Evolutionary conservation across 2,113 vertebrate genomes (phyloP).

Genomic region (Aviceda subcristata): DNA sequence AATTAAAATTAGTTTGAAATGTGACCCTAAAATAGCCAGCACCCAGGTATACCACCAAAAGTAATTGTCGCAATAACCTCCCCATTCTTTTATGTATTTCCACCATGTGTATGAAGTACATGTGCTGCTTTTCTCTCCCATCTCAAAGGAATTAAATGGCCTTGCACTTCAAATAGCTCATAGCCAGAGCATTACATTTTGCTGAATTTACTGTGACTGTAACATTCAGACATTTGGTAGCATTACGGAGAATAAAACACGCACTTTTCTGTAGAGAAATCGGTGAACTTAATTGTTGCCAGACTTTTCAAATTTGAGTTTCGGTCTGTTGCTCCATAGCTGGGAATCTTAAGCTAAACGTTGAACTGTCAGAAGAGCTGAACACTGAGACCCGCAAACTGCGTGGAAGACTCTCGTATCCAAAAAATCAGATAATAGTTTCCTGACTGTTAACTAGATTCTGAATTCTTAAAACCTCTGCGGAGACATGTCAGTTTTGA

Average conservation of each 20-base stretch:
- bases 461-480: neutral
- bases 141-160: neutral
- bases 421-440: neutral
- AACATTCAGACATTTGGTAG: neutral
- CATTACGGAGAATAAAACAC: neutral
- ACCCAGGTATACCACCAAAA: neutral
- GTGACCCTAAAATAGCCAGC: neutral
- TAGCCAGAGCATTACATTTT: neutral
- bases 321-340: neutral
- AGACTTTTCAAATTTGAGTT: neutral
- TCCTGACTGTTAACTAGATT: neutral
- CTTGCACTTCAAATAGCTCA: neutral
- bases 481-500: neutral
- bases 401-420: too few species aligned
- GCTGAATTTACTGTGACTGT: neutral
- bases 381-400: fast-evolving
- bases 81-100: neutral
- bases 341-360: neutral
- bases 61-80: neutral
- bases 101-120: neutral
- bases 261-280: neutral
- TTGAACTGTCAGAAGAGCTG: neutral
- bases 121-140: neutral
- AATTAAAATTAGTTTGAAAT: neutral
- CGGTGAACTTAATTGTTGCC: neutral